Percentiles rank a stretch among this genome's conserved stretches.
Conservation (phyloP, 2,888 invertebrate species). For the Parapristionchus giblindavisi region DNA sequence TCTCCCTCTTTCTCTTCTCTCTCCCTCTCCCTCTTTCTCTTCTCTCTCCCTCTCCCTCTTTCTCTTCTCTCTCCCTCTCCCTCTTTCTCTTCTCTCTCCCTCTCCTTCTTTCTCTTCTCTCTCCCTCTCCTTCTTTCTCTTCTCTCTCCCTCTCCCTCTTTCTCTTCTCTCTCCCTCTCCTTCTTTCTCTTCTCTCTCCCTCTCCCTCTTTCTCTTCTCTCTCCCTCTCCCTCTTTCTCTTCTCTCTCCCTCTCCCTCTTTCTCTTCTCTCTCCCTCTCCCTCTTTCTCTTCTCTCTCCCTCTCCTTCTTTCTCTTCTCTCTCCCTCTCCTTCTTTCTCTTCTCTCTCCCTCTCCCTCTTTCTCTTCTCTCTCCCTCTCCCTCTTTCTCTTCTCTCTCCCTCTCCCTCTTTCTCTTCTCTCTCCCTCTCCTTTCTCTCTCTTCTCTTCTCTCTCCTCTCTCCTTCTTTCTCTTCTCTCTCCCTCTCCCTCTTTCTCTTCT, state of each 20-base stretch:
- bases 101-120: slow-evolving; percentile 8
- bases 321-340: too few relatives aligned
- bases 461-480: background rate
- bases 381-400: background rate
- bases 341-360: slow-evolving; percentile 11
- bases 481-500: background rate
- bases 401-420: slow-evolving; percentile 24
- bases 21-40: slow-evolving; percentile 14
- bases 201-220: slow-evolving; percentile 1
- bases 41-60: slow-evolving; percentile 17
- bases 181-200: background rate
- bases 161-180: background rate
- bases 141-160: slow-evolving; percentile 8
- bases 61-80: slow-evolving; percentile 19
- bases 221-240: slow-evolving; percentile 11
- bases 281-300: background rate
- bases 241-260: background rate
- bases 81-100: slow-evolving; percentile 23
- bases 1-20: slow-evolving; percentile 1
- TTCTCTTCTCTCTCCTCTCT: background rate
- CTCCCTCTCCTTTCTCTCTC: background rate
- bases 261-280: background rate
- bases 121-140: slow-evolving; percentile 5
- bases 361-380: background rate
- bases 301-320: background rate